phyloP scores from a whole-genome alignment of 2,888 invertebrate species.

The Lepidochrysops patricia region DNA sequence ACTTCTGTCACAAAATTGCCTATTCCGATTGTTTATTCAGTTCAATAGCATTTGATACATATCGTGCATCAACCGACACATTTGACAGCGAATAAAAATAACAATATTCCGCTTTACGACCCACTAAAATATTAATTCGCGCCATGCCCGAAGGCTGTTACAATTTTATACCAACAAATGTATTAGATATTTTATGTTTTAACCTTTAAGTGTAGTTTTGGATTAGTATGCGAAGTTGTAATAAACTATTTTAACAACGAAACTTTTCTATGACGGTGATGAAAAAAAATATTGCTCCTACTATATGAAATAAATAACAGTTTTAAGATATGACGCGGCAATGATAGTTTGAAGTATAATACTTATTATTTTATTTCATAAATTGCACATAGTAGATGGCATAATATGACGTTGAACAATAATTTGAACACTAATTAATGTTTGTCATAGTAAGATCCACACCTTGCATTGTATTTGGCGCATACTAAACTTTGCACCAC shows the following conservation, averaged over 20 bases:
- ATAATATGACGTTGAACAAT: too few species aligned
- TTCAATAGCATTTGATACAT: neutral
- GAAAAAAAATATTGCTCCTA: too few species aligned
- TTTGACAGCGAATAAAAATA: constrained; percentile 34
- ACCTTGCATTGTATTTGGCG: too few species aligned
- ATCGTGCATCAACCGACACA: constrained; percentile 26
- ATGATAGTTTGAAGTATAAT: too few species aligned
- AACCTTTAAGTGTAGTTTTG: neutral
- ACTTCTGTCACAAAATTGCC: constrained; percentile 19
- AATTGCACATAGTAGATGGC: too few species aligned
- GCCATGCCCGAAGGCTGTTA: neutral
- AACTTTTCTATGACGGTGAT: too few species aligned
- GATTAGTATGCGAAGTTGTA: neutral
- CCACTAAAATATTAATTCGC: constrained; percentile 39
- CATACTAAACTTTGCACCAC: neutral
- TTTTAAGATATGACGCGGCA: too few species aligned
- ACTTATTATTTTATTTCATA: too few species aligned
- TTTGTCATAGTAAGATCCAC: too few species aligned
- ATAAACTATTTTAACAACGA: too few species aligned
- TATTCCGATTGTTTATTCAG: constrained; percentile 7
- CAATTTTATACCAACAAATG: neutral
- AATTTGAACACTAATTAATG: too few species aligned
- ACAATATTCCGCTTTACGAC: constrained; percentile 38
- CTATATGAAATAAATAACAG: too few species aligned
- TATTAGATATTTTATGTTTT: neutral